phyloP scores from a whole-genome alignment of 2,888 invertebrate genomes.

The Phasia obesa region DNA sequence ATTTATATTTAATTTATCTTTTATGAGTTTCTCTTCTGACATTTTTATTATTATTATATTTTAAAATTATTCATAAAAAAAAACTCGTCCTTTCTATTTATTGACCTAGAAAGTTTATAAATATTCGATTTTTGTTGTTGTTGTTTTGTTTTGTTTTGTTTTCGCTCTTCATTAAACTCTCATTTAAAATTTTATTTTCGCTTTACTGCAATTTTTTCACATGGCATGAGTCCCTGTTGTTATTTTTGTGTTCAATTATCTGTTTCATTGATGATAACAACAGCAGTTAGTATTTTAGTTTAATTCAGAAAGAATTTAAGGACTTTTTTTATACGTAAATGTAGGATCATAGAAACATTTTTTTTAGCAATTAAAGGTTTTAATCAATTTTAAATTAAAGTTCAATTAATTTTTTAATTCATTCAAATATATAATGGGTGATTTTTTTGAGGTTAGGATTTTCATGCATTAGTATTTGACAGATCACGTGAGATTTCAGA shows the following conservation, averaged over 20 bases:
- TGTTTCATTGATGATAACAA: constrained; percentile 10
- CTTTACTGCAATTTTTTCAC: constrained; percentile 32
- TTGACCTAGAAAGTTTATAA: constrained; percentile 49
- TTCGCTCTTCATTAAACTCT: background rate
- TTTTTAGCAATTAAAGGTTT: too few species aligned
- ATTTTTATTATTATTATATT: background rate
- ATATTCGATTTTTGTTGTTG: background rate
- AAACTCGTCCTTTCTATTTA: constrained; percentile 26
- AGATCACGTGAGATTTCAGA: too few species aligned
- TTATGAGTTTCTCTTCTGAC: constrained; percentile 17
- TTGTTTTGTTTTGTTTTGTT: background rate
- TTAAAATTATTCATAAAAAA: background rate
- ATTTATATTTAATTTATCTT: constrained; percentile 6
- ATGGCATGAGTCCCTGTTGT: too few species aligned
- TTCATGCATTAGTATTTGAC: too few species aligned
- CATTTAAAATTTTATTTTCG: background rate
- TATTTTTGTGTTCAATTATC: constrained; percentile 9
- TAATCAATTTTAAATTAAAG: too few species aligned
- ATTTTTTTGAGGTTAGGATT: too few species aligned
- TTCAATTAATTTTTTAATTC: too few species aligned
- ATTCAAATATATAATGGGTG: too few species aligned
- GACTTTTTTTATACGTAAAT: too few species aligned
- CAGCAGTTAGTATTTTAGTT: background rate
- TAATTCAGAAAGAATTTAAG: background rate
- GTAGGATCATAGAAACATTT: too few species aligned